Evolutionary conservation across 1,140 invertebrate genomes (phyloP), one percentile per base, ranked within the genome.

Genomic region (Drosophila arawakana): DNA sequence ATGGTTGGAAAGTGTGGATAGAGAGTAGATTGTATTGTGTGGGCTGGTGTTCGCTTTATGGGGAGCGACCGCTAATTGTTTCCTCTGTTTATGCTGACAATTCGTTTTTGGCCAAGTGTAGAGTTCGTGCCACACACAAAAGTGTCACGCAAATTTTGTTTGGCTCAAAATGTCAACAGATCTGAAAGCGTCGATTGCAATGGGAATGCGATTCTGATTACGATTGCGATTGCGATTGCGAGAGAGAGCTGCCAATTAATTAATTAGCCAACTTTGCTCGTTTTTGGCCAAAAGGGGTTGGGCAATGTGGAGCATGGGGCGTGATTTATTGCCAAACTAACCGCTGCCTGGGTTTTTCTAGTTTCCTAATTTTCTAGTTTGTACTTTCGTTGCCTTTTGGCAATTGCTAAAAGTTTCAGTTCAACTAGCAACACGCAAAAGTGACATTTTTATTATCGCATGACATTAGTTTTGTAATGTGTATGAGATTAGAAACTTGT

Each of bases 381-480:
- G 79, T 58, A 25, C 62, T 57, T 63, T 49, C 34, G 55, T 47
- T 73, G 39, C 43, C 61, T 39, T 47, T 61, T 44, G 46, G 11
- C 54, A 61, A 46, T 49, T 46, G 41, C 39, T 11, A 21, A 49
- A 35, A 52, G 13, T 52, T 30, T 52, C 5, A 35, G 49, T 5
- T 39, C 13, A 37, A 13, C 50, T 15, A 43, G 30, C 75, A 78
- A 58, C 83, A 82, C 79, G 82, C 82, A 73, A 79, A 82, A 82
- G 60, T 88, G 79, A 82, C 82, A 86, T 82, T 88, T 88, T 77
- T 82, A 86, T 76, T 88, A 79, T 79, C 69, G 63, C 63, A 70
- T 80, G 76, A 41, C 25, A 70, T 61, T 52, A 35, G 30, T 10
- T 37, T 10, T 30, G 3, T 5, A 30, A 30, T 30, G 25, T 30